Evolutionary conservation across 2,888 invertebrate genomes (phyloP).

Genomic region (Clepsis dumicolana): DNA sequence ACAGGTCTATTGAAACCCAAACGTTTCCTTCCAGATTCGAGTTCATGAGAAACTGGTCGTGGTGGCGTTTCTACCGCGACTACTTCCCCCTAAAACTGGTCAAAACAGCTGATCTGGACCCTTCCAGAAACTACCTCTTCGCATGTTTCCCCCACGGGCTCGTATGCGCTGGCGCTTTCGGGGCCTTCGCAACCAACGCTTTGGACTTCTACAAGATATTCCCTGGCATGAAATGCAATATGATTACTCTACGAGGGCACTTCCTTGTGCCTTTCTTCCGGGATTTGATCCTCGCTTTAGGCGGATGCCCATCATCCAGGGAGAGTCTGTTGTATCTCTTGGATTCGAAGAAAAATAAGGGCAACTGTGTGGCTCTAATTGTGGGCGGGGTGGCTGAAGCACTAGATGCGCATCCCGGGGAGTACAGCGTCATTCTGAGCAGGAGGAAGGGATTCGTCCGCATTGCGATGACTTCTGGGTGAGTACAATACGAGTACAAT

Average conservation of each 20-base stretch:
- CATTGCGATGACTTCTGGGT: slow-evolving; percentile 91
- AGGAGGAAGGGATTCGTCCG: slow-evolving; percentile 92
- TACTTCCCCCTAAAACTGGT: slow-evolving; percentile 95
- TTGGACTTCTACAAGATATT: slow-evolving; percentile 82
- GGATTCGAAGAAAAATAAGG: slow-evolving; percentile 71
- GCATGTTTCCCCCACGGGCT: slow-evolving; percentile 97
- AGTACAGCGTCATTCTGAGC: slow-evolving; percentile 90
- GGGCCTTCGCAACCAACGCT: slow-evolving; percentile 91
- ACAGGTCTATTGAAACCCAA: neutral
- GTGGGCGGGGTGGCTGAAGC: slow-evolving; percentile 97
- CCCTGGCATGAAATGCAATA: slow-evolving; percentile 87
- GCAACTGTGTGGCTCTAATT: slow-evolving; percentile 89
- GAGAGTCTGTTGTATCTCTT: slow-evolving; percentile 89
- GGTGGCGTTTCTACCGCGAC: slow-evolving; percentile 91
- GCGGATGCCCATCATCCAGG: slow-evolving; percentile 87
- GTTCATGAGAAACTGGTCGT: slow-evolving; percentile 88
- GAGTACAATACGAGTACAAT: too few species aligned
- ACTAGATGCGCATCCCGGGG: slow-evolving; percentile 92
- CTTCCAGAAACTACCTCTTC: slow-evolving; percentile 93
- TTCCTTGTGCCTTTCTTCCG: slow-evolving; percentile 85
- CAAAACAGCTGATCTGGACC: slow-evolving; percentile 93
- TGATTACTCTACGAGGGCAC: slow-evolving; percentile 90
- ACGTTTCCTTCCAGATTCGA: slow-evolving; percentile 73
- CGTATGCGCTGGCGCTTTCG: slow-evolving; percentile 92
- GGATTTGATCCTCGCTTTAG: slow-evolving; percentile 75